phyloP scores from a whole-genome alignment of 1,140 invertebrate species.

The Pinna nobilis region DNA sequence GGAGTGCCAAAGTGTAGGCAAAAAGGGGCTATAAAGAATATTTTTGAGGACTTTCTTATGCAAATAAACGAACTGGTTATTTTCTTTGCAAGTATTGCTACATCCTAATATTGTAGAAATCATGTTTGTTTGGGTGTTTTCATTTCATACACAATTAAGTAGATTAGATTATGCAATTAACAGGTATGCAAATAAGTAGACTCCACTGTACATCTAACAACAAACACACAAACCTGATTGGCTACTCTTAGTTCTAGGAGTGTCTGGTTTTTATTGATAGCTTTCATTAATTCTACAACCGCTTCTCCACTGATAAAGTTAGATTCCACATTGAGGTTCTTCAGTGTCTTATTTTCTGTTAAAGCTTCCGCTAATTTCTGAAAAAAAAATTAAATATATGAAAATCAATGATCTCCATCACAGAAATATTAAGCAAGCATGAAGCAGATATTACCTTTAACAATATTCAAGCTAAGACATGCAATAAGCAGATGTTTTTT shows the following conservation, averaged over 20 bases:
- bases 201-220: background rate
- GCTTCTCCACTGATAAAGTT: slow-evolving; percentile 91
- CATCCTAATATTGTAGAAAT: too few species aligned
- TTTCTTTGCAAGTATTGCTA: too few species aligned
- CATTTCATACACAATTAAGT: too few species aligned
- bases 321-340: slow-evolving; percentile 95
- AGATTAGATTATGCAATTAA: too few species aligned
- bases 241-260: slow-evolving; percentile 95
- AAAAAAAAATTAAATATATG: slow-evolving; percentile 38
- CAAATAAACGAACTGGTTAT: too few species aligned
- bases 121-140: too few species aligned
- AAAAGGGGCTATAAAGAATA: too few species aligned
- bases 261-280: slow-evolving; percentile 88
- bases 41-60: too few species aligned
- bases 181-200: too few species aligned
- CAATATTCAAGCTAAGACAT: background rate
- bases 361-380: slow-evolving; percentile 89
- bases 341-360: slow-evolving; percentile 89
- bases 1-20: too few species aligned
- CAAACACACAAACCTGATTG: slow-evolving; percentile 86
- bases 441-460: background rate
- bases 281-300: slow-evolving; percentile 89
- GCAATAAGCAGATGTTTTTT: background rate
- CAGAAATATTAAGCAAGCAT: too few species aligned
- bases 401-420: too few species aligned